A percentile compares a stretch with the other conserved stretches of the same genome.
phyloP scores from a whole-genome alignment of 2,113 vertebrate genomes.

The Semnornis frantzii region DNA sequence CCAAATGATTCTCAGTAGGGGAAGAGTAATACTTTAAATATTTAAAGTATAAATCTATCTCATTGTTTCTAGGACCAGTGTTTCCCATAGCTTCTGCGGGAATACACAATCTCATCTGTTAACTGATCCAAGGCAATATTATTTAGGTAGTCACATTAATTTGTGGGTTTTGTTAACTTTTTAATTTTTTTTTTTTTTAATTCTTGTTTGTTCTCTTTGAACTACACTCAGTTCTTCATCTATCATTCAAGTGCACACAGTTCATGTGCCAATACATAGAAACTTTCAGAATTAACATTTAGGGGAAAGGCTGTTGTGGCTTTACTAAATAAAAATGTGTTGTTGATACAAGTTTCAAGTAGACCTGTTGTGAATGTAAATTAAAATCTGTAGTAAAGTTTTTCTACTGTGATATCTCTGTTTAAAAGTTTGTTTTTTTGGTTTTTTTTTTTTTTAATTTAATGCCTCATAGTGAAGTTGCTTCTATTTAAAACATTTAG shows the following conservation, averaged over 20 bases:
- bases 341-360: constrained; percentile 21
- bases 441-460: constrained; percentile 32
- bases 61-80: neutral
- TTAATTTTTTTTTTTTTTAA: neutral
- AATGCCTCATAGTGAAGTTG: constrained; percentile 66
- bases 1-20: neutral
- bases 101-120: neutral
- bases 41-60: neutral
- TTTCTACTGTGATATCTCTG: constrained; percentile 47
- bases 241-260: neutral
- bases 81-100: neutral
- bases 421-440: constrained; percentile 32
- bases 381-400: constrained; percentile 57
- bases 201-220: neutral
- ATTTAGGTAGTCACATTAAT: neutral
- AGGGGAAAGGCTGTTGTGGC: constrained; percentile 23
- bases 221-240: neutral
- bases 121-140: neutral
- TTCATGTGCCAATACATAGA: neutral
- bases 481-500: constrained; percentile 77
- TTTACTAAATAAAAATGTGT: constrained; percentile 31
- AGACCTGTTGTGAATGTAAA: constrained; percentile 30
- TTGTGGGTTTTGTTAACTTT: neutral
- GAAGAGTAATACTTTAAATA: neutral
- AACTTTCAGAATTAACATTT: neutral